Conservation (phyloP, 2,113 vertebrate species). For the Serilophus lunatus region DNA sequence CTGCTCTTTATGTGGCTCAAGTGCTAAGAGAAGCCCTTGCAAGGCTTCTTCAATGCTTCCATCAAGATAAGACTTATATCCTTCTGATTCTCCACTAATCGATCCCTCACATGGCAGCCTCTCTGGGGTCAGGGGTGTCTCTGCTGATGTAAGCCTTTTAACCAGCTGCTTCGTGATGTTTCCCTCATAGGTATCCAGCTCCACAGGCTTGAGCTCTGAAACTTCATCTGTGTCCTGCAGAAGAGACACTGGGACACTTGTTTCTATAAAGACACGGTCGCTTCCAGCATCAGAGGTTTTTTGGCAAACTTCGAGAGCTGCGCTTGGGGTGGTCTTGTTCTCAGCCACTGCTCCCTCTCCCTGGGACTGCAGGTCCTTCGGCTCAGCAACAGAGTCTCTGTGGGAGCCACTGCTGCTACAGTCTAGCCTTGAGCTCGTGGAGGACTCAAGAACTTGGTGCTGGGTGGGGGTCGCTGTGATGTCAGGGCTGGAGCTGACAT, state of each 20-base stretch:
- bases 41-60: slow-evolving; percentile 93
- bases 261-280: slow-evolving; percentile 75
- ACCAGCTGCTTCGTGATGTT: slow-evolving; percentile 94
- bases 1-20: slow-evolving; percentile 88
- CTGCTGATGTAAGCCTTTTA: slow-evolving; percentile 88
- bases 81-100: slow-evolving; percentile 82
- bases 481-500: slow-evolving; percentile 81
- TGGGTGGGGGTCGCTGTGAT: slow-evolving; percentile 82
- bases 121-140: slow-evolving; percentile 64
- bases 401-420: slow-evolving; percentile 17
- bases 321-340: neutral
- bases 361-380: neutral
- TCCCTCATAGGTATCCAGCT: slow-evolving; percentile 90
- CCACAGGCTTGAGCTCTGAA: slow-evolving; percentile 91
- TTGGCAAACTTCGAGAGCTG: slow-evolving; percentile 28
- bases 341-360: neutral
- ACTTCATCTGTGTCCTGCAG: slow-evolving; percentile 78
- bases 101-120: slow-evolving; percentile 65
- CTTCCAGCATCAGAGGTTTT: slow-evolving; percentile 54
- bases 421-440: slow-evolving; percentile 11
- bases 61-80: slow-evolving; percentile 83
- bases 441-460: slow-evolving; percentile 30
- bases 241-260: slow-evolving; percentile 69
- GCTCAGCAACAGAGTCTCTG: slow-evolving; percentile 26
- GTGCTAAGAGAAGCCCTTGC: slow-evolving; percentile 83